Evolutionary conservation across 2,888 invertebrate species (phyloP).

Genomic region (Rhagonycha lutea): DNA sequence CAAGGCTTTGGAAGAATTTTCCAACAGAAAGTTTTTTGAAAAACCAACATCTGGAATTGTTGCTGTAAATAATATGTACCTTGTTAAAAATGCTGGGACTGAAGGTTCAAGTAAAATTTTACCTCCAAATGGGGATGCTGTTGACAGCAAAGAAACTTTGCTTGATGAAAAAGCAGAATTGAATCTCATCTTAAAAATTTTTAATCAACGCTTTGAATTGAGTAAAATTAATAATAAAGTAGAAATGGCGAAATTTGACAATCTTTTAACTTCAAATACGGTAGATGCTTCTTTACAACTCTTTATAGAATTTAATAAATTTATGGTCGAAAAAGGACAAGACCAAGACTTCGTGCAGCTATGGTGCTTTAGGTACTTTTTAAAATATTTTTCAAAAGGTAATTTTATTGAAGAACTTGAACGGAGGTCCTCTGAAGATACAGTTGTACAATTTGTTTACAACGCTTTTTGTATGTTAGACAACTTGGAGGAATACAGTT

Average conservation of each 20-base stretch:
- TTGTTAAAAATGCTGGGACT: conserved; percentile 28
- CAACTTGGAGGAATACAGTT: conserved; percentile 44
- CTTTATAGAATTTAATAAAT: conserved; percentile 41
- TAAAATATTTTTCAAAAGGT: conserved; percentile 40
- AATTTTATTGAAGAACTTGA: conserved; percentile 27
- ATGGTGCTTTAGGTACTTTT: conserved; percentile 51
- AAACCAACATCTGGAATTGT: conserved; percentile 63
- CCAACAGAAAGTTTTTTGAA: conserved; percentile 52
- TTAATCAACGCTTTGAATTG: conserved; percentile 49
- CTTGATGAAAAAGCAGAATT: not conserved
- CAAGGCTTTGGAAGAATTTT: conserved; percentile 53
- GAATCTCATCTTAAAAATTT: conserved; percentile 40
- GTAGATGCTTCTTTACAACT: conserved; percentile 39
- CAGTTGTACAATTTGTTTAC: conserved; percentile 59
- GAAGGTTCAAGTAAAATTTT: conserved; percentile 48
- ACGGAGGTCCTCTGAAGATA: conserved; percentile 45
- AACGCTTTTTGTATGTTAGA: conserved; percentile 60
- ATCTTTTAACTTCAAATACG: conserved; percentile 37
- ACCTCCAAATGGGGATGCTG: conserved; percentile 44
- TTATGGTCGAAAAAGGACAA: conserved; percentile 34
- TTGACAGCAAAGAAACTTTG: not conserved
- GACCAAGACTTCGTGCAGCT: conserved; percentile 36
- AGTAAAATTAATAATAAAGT: conserved; percentile 49
- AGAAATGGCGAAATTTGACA: conserved; percentile 43
- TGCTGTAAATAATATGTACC: conserved; percentile 55